Percentiles rank a stretch among this genome's conserved stretches.
Conservation (phyloP, 2,113 vertebrate species). For the Turdus rufiventris region DNA sequence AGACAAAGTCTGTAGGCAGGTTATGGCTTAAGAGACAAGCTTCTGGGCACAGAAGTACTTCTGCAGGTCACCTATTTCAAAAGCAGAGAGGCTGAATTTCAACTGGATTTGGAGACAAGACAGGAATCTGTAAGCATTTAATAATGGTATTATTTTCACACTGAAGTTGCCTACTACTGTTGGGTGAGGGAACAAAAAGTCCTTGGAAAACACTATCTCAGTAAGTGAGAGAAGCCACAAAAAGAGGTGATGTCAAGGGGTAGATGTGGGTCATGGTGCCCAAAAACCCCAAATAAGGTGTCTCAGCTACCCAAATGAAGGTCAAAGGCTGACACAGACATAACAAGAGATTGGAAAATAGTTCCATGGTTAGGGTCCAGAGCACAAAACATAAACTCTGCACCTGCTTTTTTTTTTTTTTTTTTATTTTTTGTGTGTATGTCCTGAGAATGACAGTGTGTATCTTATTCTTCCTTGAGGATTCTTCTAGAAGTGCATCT, state of each 20-base stretch:
- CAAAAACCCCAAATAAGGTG: background rate
- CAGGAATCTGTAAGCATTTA: background rate
- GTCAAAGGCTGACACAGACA: background rate
- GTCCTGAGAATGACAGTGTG: background rate
- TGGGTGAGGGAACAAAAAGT: background rate
- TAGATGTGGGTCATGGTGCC: background rate
- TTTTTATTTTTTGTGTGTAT: too few species aligned
- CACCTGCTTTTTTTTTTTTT: background rate
- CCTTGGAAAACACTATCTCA: background rate
- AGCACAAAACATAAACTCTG: background rate
- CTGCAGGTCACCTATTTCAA: background rate
- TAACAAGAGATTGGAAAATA: background rate
- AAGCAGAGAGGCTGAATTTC: background rate
- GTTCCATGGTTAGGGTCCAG: background rate
- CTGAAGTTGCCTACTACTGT: background rate
- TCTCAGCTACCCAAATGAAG: background rate
- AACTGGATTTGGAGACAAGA: background rate
- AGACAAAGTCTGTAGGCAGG: background rate
- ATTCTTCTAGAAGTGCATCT: background rate
- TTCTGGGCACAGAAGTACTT: background rate
- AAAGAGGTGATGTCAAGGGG: background rate
- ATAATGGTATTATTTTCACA: background rate
- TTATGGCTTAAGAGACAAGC: background rate
- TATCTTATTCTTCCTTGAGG: background rate
- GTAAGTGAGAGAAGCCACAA: background rate